Percentiles rank a stretch among this genome's conserved stretches.
phyloP scores from a whole-genome alignment of 2,113 vertebrate genomes.

The Plecturocebus donacophilus region DNA sequence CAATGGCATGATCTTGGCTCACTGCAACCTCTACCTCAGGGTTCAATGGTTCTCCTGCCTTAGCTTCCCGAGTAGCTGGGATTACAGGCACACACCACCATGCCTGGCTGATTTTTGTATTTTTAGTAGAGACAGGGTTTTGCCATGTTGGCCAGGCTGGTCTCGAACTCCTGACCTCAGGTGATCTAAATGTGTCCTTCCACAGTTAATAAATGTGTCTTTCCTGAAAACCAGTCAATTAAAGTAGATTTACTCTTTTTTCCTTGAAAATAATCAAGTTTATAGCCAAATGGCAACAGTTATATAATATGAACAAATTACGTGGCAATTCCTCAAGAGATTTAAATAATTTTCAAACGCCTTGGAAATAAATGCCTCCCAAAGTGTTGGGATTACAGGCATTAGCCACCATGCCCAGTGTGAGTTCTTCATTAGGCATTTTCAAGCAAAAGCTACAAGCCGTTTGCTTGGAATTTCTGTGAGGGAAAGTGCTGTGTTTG shows the following conservation, averaged over 20 bases:
- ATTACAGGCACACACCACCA: no score
- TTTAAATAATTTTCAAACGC: slow-evolving; percentile 34
- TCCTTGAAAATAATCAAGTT: slow-evolving; percentile 22
- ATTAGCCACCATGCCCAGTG: no score
- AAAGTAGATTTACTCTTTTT: neutral
- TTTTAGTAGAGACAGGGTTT: no score
- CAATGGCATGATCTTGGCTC: no score
- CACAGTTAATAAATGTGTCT: neutral
- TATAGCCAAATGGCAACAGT: neutral
- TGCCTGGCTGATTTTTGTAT: no score
- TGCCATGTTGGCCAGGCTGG: no score
- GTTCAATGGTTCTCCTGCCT: no score
- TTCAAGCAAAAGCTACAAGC: slow-evolving; percentile 6
- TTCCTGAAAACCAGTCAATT: slow-evolving; percentile 42
- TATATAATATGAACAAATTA: neutral
- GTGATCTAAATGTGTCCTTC: no score
- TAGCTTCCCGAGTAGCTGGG: no score
- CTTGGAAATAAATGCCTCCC: neutral
- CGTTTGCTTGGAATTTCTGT: neutral
- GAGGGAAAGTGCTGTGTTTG: neutral
- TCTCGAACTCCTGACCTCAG: no score
- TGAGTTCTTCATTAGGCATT: neutral
- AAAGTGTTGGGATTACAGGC: no score
- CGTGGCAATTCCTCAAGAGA: neutral
- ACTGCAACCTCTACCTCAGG: no score